Evolutionary conservation across 2,113 vertebrate species (phyloP), one percentile per base, ranked within the genome.

Genomic region (Scomber japonicus): DNA sequence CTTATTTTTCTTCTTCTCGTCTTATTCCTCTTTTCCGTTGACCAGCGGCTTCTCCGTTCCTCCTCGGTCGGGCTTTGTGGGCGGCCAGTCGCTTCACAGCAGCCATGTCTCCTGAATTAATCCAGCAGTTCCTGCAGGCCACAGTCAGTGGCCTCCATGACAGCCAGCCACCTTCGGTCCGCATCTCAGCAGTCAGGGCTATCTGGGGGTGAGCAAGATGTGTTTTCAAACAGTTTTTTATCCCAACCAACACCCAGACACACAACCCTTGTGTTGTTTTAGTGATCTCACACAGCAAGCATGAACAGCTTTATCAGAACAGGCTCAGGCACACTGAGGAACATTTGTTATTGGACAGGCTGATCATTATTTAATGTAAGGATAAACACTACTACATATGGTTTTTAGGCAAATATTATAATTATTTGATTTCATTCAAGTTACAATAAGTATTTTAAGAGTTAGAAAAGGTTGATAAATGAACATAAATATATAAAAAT

Each of bases 51-150:
- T 99, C 97, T 75, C 97, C 97, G 9, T 99, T 99, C 81, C 96
- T 99, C 71, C 92, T 99, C 78, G 98, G 97, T 5, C 96, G 98
- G 24, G 98, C 98, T 21, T 94, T 99, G 35, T 99, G 98, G 98
- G 97, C 97, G 0, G 98, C 98, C 91, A 99, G 97, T 88, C 96
- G 98, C 2, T 99, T 99, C 80, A 98, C 97, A 0, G 96, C 97
- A 16, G 97, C 97, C 21, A 99, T 99, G 98, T 97, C 97, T 51
- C 97, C 98, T 3, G 98, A 98, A 55, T 95, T 99, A 81, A 98
- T 99, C 90, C 97, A 99, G 93, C 98, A 99, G 94, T 99, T 99
- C 87, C 95, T 99, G 9, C 98, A 99, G 81, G 98, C 97, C 54
- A 99, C 98, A 0, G 98, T 99, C 73, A 98, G 97, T 63, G 98